phyloP scores from a whole-genome alignment of 53 echinoderm and acorn worm genomes.

The Echinarachnius parma region DNA sequence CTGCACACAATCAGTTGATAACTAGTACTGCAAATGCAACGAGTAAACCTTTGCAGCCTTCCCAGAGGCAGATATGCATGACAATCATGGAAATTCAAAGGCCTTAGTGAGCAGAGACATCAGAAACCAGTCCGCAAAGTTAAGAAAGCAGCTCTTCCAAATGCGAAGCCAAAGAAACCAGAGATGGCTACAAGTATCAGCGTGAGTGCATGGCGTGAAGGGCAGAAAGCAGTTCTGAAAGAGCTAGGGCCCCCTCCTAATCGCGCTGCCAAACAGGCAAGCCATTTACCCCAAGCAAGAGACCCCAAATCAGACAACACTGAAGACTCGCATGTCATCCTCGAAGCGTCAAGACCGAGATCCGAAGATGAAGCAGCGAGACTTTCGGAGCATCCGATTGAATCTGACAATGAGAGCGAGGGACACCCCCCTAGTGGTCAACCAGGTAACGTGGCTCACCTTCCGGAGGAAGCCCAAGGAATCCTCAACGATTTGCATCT shows the following conservation, averaged over 20 bases:
- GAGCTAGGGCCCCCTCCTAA: slow-evolving; percentile 83
- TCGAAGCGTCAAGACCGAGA: neutral
- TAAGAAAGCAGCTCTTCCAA: slow-evolving; percentile 58
- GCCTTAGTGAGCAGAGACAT: neutral
- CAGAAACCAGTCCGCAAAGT: slow-evolving; percentile 79
- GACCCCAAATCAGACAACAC: slow-evolving; percentile 40
- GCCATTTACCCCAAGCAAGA: slow-evolving; percentile 58
- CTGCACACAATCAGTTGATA: slow-evolving; percentile 2
- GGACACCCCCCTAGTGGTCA: neutral
- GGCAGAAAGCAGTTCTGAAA: slow-evolving; percentile 76
- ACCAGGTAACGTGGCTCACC: slow-evolving; percentile 9
- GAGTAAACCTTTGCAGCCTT: slow-evolving; percentile 54
- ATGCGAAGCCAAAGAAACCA: slow-evolving; percentile 60
- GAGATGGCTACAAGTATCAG: slow-evolving; percentile 58
- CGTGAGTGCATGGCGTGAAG: slow-evolving; percentile 81
- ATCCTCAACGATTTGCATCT: slow-evolving; percentile 80
- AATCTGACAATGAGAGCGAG: slow-evolving; percentile 40
- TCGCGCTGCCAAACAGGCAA: slow-evolving; percentile 12
- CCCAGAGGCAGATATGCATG: slow-evolving; percentile 46
- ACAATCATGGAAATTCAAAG: too few relatives aligned
- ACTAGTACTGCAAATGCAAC: slow-evolving; percentile 7
- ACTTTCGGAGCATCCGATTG: slow-evolving; percentile 72
- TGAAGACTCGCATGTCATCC: slow-evolving; percentile 3
- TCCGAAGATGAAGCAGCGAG: slow-evolving; percentile 55
- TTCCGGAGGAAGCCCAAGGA: slow-evolving; percentile 76